Conservation (phyloP, 2,113 vertebrate genomes). For the Syrmaticus mikado region DNA sequence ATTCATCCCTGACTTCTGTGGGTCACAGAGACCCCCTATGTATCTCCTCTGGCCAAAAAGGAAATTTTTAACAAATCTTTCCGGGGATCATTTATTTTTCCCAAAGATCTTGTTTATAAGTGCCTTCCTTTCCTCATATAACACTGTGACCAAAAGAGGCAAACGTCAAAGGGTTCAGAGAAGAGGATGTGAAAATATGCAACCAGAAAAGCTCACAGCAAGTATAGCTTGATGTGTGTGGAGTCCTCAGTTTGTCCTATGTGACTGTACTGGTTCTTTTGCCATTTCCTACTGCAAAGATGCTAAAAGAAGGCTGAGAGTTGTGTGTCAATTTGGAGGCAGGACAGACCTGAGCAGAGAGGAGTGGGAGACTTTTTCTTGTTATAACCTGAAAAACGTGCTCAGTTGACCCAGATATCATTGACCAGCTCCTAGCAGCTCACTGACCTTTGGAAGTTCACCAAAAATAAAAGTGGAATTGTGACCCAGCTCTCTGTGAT, state of each 20-base stretch:
- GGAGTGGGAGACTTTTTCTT: background rate
- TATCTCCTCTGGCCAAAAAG: background rate
- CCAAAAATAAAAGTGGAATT: background rate
- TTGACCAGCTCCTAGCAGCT: background rate
- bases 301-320: background rate
- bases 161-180: background rate
- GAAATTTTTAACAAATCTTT: background rate
- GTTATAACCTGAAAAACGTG: background rate
- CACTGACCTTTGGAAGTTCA: constrained; percentile 34
- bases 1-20: background rate
- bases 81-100: background rate
- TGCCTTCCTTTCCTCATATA: background rate
- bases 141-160: background rate
- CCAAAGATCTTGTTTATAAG: background rate
- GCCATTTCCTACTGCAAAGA: background rate
- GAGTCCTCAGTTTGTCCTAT: background rate
- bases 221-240: too few relatives aligned
- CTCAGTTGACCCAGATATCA: constrained; percentile 1
- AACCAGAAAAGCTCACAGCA: background rate
- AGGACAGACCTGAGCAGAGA: background rate
- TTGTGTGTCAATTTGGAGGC: background rate
- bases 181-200: accelerated
- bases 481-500: constrained; percentile 8
- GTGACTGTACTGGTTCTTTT: background rate
- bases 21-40: background rate